A percentile compares a stretch with the other conserved stretches of the same genome.
phyloP scores from a whole-genome alignment of 2,888 invertebrate species.

The Beris morrisii region DNA sequence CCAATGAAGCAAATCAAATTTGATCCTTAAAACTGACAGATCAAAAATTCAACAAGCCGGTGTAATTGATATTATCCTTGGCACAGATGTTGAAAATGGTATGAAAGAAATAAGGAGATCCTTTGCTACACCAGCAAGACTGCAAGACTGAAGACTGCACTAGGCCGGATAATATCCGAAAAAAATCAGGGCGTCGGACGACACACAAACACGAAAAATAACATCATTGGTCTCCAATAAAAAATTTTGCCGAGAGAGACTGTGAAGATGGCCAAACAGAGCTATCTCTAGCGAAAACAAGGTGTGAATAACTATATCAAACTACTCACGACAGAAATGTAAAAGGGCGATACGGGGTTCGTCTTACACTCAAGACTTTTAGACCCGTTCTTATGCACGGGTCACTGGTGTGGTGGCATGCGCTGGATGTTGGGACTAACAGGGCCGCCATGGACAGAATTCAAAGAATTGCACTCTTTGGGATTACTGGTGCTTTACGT shows the following conservation, averaged over 20 bases:
- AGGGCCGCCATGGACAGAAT: no score
- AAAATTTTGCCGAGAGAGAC: neutral
- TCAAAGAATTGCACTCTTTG: no score
- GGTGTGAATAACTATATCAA: neutral
- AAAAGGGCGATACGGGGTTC: slow-evolving; percentile 1
- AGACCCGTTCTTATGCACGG: no score
- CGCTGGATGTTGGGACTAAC: no score
- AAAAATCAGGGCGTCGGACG: neutral
- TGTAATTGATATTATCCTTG: slow-evolving; percentile 18
- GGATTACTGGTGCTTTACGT: no score
- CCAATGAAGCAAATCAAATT: neutral
- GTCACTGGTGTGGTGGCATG: no score
- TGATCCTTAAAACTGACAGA: neutral
- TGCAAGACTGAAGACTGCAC: slow-evolving; percentile 7
- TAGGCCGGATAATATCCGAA: slow-evolving; percentile 13
- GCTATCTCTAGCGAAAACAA: neutral
- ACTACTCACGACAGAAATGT: neutral
- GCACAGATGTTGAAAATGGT: no score
- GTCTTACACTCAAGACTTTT: no score
- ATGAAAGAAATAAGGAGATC: neutral
- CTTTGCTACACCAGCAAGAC: slow-evolving; percentile 1
- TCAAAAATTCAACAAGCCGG: slow-evolving; percentile 5
- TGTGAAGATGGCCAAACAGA: neutral
- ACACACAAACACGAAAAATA: no score
- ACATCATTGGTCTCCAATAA: no score